Base-by-base conservation (phyloP, 1,140 invertebrate species). In the Ctenoplectra terminalis region DNA sequence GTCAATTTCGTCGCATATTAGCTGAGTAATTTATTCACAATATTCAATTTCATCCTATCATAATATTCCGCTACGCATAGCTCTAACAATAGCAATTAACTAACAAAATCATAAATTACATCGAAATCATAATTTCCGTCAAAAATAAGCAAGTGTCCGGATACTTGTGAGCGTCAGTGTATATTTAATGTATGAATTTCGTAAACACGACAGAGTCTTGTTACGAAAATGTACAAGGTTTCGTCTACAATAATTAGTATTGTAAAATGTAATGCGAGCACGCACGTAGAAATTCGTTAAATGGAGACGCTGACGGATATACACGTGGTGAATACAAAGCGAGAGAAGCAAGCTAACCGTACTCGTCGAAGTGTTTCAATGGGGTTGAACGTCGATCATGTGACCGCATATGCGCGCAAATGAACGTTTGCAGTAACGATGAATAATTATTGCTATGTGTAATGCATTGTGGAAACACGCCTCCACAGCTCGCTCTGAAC, bases 401-500 rank as follows among this genome's bases (percentile, higher is more conserved):
- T 64, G 48, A 80, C 70, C 77, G 58, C 77, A 73, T 80, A 73
- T 80, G 70, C 58, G 48, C 70, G 48, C 26, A 80, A 80, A 80
- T 73, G 77, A 80, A 80, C 50, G 48, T 63, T 73, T 80, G 46
- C 70, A 73, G 69, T 73, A 73, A 80, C 77, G 69, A 73, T 80
- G 77, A 80, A 80, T 80, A 80, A 80, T 80, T 73, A 73, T 73
- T 73, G 48, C 70, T 23, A 48, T 46, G 69, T 80, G 37, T 80
- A 80, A 80, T 58, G 58, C 40, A 80, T 85, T 81, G 66, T 77
- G 58, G 60, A 87, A 83, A 87, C 70, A 63, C 20, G 52, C 31
- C 50, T 52, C 20, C 74, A 31, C 61, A 43, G 73, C 64, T 61
- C 60, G 54, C 56, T 82, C 61, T 67, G 72, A 81, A 54, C 77